Conservation (phyloP, 2,888 invertebrate genomes). For the Hirtodrosophila trivittata region DNA sequence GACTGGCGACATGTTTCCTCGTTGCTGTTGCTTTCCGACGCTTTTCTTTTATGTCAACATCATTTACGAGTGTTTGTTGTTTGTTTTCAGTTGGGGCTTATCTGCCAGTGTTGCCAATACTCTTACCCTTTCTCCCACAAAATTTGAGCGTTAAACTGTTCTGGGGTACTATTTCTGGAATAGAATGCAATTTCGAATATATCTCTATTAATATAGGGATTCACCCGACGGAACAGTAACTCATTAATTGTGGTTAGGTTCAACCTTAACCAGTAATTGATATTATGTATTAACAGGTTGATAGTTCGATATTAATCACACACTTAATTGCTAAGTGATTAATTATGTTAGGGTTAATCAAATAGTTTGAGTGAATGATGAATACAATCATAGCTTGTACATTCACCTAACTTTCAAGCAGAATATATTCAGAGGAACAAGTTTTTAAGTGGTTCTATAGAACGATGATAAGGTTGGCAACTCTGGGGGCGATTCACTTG, state of each 20-base stretch:
- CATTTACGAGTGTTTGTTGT: conserved; percentile 55
- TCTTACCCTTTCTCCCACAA: no score
- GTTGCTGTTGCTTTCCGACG: conserved; percentile 11
- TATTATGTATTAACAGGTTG: no score
- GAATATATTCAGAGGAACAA: neutral
- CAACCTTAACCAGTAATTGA: no score
- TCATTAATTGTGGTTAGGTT: neutral
- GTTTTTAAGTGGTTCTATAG: neutral
- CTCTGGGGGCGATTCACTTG: neutral
- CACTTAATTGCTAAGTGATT: neutral
- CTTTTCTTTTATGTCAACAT: conserved; percentile 46
- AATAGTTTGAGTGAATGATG: neutral
- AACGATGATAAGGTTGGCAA: neutral
- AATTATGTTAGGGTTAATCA: neutral
- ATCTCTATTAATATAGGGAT: no score
- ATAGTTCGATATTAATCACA: neutral
- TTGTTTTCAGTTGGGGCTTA: conserved; percentile 35
- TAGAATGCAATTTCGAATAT: no score
- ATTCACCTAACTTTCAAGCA: no score
- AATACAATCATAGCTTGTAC: no score
- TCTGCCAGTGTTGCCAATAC: conserved; percentile 33
- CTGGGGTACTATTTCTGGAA: no score
- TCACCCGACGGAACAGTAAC: no score
- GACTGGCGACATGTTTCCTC: conserved; percentile 61
- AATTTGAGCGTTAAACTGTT: no score